Conservation (phyloP, 1,140 invertebrate genomes). For the Muscidifurax raptorellus region DNA sequence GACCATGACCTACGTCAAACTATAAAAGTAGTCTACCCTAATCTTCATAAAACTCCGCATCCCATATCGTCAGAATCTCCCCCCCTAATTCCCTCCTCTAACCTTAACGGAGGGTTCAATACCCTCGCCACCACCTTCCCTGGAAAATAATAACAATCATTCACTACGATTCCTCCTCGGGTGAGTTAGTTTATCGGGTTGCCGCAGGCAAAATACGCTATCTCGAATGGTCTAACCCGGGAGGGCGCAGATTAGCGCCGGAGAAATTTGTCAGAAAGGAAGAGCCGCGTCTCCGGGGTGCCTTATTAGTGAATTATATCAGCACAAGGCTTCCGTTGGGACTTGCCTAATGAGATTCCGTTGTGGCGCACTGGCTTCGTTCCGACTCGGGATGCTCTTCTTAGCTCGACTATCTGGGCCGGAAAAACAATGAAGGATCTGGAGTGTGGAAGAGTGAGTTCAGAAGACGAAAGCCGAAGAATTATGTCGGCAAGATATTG, state of each 20-base stretch:
- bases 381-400: not conserved
- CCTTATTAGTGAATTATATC: constrained; percentile 60
- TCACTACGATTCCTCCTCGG: not conserved
- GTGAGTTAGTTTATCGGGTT: constrained; percentile 26
- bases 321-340: constrained; percentile 45
- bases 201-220: constrained; percentile 10
- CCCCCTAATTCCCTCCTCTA: not conserved
- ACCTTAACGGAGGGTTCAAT: not conserved
- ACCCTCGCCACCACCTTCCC: not conserved
- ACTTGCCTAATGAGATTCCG: constrained; percentile 55
- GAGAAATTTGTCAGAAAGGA: constrained; percentile 40
- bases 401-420: too few relatives aligned
- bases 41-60: not conserved
- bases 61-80: not conserved
- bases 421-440: not conserved
- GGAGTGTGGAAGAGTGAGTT: too few relatives aligned
- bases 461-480: too few relatives aligned
- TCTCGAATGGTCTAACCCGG: constrained; percentile 37
- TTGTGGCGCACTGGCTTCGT: not conserved
- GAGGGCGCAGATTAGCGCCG: constrained; percentile 28
- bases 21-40: not conserved
- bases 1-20: too few relatives aligned
- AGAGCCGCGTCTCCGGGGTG: constrained; percentile 46
- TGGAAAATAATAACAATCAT: constrained; percentile 38
- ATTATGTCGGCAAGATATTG: too few relatives aligned